phyloP scores from a whole-genome alignment of 1,140 invertebrate genomes.

The Euglossa dilemma region DNA sequence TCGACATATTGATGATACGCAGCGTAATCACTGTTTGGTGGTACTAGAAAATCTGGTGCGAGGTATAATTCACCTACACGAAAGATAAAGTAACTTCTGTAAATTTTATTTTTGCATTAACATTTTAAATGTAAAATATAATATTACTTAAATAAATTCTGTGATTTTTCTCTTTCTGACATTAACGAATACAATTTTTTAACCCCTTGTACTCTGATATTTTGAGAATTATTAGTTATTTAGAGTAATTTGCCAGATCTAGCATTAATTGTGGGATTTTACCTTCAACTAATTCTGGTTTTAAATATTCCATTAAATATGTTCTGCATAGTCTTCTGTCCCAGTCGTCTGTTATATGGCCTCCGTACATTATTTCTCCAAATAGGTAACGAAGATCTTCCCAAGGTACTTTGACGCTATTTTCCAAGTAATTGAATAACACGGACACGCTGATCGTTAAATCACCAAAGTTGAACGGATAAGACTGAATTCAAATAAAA shows the following conservation, averaged over 20 bases:
- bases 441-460: conserved; percentile 96
- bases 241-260: no score
- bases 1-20: conserved; percentile 96
- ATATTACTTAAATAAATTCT: no score
- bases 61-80: conserved; percentile 87
- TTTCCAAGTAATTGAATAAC: conserved; percentile 95
- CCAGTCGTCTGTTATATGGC: conserved; percentile 98
- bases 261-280: neutral
- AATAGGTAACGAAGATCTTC: conserved; percentile 96
- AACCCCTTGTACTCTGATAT: no score
- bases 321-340: conserved; percentile 93
- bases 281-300: conserved; percentile 91
- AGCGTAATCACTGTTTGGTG: conserved; percentile 93
- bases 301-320: conserved; percentile 94
- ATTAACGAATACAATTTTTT: no score
- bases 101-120: neutral
- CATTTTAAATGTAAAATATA: no score
- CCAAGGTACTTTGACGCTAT: conserved; percentile 93
- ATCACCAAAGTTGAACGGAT: conserved; percentile 92
- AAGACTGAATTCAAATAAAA: conserved; percentile 71
- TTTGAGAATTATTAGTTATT: no score
- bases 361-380: conserved; percentile 98
- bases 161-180: no score
- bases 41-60: conserved; percentile 91
- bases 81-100: neutral